Conservation (phyloP, 2,113 vertebrate species). For the Podiceps cristatus region DNA sequence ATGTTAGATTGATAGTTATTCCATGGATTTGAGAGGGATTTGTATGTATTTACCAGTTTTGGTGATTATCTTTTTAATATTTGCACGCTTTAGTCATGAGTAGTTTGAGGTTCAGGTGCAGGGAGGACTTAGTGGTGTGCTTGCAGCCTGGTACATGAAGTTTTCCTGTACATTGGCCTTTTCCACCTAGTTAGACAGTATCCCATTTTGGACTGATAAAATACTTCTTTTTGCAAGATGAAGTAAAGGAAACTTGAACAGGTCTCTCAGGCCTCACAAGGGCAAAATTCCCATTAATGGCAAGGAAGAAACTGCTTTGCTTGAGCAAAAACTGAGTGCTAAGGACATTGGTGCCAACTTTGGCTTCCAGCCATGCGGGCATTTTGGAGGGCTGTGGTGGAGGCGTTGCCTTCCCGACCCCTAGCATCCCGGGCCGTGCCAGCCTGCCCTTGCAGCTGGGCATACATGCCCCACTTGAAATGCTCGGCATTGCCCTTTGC, state of each 20-base stretch:
- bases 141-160: neutral
- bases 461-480: neutral
- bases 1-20: neutral
- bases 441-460: neutral
- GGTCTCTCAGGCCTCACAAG: neutral
- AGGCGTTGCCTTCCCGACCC: rapidly evolving
- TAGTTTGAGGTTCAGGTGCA: neutral
- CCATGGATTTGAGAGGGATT: neutral
- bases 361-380: rapidly evolving
- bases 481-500: neutral
- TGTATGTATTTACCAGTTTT: neutral
- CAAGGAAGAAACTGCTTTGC: neutral
- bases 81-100: neutral
- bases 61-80: rapidly evolving
- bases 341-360: neutral
- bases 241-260: neutral
- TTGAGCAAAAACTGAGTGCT: neutral
- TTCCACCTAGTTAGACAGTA: neutral
- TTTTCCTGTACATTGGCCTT: neutral
- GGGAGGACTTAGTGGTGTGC: neutral
- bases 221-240: neutral
- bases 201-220: neutral
- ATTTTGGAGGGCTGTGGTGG: neutral
- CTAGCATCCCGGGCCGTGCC: rapidly evolving
- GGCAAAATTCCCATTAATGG: neutral